Evolutionary conservation across 2,113 vertebrate species (phyloP).

Genomic region (Tragelaphus buxtoni): DNA sequence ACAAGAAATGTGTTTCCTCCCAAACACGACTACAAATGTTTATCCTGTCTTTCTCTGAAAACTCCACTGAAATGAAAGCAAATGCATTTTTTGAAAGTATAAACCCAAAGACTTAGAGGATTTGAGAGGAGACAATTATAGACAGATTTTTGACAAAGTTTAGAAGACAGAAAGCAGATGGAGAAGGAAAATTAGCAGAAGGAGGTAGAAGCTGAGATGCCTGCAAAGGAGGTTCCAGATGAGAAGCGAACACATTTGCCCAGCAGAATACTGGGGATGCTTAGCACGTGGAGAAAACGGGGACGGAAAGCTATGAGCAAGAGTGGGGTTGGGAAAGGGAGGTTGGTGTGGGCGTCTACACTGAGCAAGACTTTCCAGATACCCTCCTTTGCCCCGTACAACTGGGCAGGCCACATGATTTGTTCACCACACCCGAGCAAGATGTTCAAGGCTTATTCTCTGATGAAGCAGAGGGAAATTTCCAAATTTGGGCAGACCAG

Average conservation of each 20-base stretch:
- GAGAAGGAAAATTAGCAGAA: slow-evolving; percentile 3
- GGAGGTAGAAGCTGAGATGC: background rate
- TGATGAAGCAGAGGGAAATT: background rate
- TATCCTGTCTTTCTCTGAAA: background rate
- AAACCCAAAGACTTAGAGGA: background rate
- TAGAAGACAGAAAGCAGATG: slow-evolving; percentile 42
- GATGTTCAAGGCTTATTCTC: background rate
- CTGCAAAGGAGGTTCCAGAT: background rate
- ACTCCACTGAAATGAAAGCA: background rate
- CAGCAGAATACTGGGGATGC: background rate
- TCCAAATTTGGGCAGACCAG: background rate
- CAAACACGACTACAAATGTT: background rate
- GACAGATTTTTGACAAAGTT: background rate
- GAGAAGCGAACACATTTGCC: background rate
- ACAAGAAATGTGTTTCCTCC: background rate
- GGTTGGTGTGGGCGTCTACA: background rate
- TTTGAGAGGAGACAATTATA: slow-evolving; percentile 25
- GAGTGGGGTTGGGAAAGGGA: background rate
- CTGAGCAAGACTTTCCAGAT: background rate
- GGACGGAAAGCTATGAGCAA: background rate
- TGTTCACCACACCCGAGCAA: background rate
- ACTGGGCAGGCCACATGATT: background rate
- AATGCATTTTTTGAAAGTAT: slow-evolving; percentile 1
- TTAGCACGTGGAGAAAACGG: background rate
- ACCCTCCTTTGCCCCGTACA: background rate